These are phyloP conservation scores for Menura novaehollandiae DNA, from an alignment of 2,113 vertebrate species.

Conservation along the genomic window DNA sequence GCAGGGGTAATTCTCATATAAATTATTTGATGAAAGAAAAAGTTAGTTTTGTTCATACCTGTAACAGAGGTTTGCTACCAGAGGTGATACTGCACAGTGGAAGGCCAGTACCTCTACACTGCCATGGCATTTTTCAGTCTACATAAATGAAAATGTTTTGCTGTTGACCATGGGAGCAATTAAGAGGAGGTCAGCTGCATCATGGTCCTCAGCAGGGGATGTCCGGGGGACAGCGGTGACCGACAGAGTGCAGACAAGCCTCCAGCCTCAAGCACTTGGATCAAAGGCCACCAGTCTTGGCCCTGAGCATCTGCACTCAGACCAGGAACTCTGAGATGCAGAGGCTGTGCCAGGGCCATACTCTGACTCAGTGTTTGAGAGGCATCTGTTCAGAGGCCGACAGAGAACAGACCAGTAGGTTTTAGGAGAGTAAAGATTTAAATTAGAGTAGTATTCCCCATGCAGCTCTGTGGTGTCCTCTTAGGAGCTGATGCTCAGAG, in stretches of 20 bases:
- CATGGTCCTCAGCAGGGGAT: background rate
- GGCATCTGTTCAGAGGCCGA: background rate
- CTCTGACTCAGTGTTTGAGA: background rate
- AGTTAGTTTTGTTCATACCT: background rate
- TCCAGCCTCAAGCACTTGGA: background rate
- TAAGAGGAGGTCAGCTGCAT: background rate
- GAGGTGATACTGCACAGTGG: background rate
- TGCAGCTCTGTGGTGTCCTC: fast-evolving
- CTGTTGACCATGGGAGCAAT: fast-evolving
- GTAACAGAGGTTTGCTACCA: background rate
- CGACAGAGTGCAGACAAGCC: fast-evolving
- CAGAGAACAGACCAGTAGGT: fast-evolving
- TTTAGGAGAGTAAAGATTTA: background rate
- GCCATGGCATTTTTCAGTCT: background rate
- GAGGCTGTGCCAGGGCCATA: background rate
- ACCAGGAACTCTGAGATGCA: background rate
- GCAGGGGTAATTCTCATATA: fast-evolving
- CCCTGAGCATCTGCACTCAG: background rate
- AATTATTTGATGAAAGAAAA: background rate
- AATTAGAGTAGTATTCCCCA: background rate
- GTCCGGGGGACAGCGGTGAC: background rate
- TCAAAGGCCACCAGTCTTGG: background rate
- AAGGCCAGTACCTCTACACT: background rate
- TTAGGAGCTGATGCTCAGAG: background rate
- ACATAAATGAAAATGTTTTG: background rate